Base-by-base conservation (phyloP, 2,888 invertebrate genomes). In the Diachrysia chrysitis region DNA sequence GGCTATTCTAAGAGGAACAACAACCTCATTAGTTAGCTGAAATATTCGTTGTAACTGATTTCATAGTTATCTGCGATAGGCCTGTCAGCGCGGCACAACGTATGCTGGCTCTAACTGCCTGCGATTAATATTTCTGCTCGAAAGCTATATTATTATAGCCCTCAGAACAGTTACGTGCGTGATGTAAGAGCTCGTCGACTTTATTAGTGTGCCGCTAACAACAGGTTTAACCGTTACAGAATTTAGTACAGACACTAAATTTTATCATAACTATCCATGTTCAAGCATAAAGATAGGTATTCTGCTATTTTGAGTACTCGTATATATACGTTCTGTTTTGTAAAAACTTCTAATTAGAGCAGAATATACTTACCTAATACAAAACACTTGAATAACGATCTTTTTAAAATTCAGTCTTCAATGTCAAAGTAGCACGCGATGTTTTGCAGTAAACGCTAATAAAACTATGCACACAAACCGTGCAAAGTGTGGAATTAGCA, bases 381-480 rank as follows among this genome's bases (percentile, higher is more conserved):
- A 25, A 54, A 54, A 54, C 54, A 16, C 54, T 16, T 16, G 48
- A n/a, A 42, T 42, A 42, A 55, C 1, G 2, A 12, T 6, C 60
- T 9, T 66, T 65, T 60, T 23, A 51, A 61, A 61, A 55, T 57
- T 32, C 57, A 55, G 46, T 14, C 29, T 62, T 67, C 65, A 70
- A 72, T 82, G 77, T 65, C 74, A 79, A 60, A 66, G 63, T 69
- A 58, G 57, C 79, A 76, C 67, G 79, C 70, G 58, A 78, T 69
- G 58, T 19, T 9, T 42, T 60, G 57, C 53, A 57, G 42, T 32
- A 57, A 68, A 63, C 25, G 16, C 48, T 29, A 67, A 60, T 66
- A 63, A 66, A 66, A 59, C 37, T 46, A 58, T 53, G 23, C 57
- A 65, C 54, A 69, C 56, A 76, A 73, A 66, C 71, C 65, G 71